A percentile compares a stretch with the other conserved stretches of the same genome.
Conservation (phyloP, 2,113 vertebrate species). For the Xiphophorus couchianus region DNA sequence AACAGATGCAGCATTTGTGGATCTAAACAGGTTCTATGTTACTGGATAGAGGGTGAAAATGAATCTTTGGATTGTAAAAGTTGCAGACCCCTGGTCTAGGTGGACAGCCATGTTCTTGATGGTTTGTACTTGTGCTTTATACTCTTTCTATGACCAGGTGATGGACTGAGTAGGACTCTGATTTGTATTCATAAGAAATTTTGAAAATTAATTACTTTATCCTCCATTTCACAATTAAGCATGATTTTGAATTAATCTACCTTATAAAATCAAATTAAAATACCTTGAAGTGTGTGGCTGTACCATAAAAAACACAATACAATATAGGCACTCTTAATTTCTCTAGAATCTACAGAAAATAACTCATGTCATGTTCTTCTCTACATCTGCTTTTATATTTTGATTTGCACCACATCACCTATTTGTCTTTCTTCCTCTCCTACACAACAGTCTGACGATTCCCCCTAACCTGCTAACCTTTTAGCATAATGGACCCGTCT, state of each 20-base stretch:
- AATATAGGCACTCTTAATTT: background rate
- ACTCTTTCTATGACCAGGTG: background rate
- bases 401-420: background rate
- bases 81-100: background rate
- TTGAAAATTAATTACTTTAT: background rate
- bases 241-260: background rate
- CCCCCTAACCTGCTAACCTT: background rate
- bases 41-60: too few relatives aligned
- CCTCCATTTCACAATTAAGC: background rate
- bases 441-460: slow-evolving; percentile 6
- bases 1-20: too few relatives aligned
- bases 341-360: background rate
- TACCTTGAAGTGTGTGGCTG: background rate
- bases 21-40: too few relatives aligned
- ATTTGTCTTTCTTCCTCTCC: background rate
- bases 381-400: slow-evolving; percentile 17
- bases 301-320: background rate
- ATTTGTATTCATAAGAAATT: background rate
- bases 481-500: slow-evolving; percentile 72
- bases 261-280: background rate
- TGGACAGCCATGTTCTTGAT: background rate
- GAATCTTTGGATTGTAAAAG: too few relatives aligned
- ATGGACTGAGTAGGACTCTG: background rate
- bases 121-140: background rate
- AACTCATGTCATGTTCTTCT: slow-evolving; percentile 29